Conservation (phyloP, 2,113 vertebrate species). For the Seriola dumerili region DNA sequence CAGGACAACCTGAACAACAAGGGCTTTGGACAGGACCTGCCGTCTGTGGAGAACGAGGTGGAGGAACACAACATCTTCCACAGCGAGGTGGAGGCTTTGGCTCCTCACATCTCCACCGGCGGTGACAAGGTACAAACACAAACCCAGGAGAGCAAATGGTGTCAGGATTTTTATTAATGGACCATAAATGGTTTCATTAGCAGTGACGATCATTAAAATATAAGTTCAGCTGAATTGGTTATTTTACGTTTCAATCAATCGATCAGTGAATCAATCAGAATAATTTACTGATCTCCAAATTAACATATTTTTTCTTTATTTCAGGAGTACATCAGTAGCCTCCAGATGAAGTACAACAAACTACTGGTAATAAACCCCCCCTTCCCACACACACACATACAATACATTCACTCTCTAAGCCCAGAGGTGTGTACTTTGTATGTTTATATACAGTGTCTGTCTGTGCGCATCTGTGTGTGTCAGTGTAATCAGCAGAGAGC, state of each 20-base stretch:
- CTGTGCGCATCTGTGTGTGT: background rate
- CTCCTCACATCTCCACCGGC: slow-evolving; percentile 87
- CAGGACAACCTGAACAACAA: slow-evolving; percentile 89
- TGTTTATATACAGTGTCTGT: background rate
- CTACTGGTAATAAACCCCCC: slow-evolving; percentile 88
- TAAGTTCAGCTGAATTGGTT: too few relatives aligned
- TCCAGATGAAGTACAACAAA: slow-evolving; percentile 92
- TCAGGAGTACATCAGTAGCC: slow-evolving; percentile 85
- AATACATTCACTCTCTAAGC: background rate
- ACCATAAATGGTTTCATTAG: background rate
- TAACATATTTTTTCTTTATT: background rate
- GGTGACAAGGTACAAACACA: slow-evolving; percentile 85
- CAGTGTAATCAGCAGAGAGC: too few relatives aligned
- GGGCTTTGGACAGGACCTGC: slow-evolving; percentile 92
- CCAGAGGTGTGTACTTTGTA: background rate
- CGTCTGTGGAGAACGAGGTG: slow-evolving; percentile 91
- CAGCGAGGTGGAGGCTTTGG: slow-evolving; percentile 96
- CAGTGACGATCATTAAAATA: too few relatives aligned
- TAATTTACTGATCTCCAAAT: too few relatives aligned
- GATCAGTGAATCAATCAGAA: too few relatives aligned
- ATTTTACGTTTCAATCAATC: too few relatives aligned
- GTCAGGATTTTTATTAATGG: too few relatives aligned
- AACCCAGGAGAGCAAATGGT: background rate
- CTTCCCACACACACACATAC: background rate
- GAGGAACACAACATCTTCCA: slow-evolving; percentile 98